phyloP scores from a whole-genome alignment of 2,797 vertebrate genomes.

The Pristis pectinata region DNA sequence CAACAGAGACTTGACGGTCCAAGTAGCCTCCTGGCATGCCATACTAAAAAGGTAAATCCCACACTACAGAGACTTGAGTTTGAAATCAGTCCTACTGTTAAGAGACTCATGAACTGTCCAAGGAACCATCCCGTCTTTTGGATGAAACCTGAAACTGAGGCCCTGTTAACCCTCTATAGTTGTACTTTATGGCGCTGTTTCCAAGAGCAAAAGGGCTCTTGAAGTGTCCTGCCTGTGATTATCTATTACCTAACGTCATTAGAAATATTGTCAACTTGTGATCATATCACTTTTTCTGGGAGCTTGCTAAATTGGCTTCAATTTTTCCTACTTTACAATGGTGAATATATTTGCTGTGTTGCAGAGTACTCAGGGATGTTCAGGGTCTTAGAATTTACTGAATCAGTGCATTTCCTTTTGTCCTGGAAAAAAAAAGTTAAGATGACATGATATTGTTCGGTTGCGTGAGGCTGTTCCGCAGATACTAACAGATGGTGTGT shows the following conservation, averaged over 20 bases:
- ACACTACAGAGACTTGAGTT: not conserved
- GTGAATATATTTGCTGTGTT: not conserved
- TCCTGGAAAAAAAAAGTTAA: not conserved
- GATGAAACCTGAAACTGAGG: not conserved
- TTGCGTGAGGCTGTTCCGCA: not conserved
- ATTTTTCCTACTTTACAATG: not conserved
- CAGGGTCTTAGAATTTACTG: not conserved
- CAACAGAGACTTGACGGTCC: too few relatives aligned
- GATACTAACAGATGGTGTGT: not conserved
- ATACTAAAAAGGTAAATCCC: too few relatives aligned
- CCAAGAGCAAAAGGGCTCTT: not conserved
- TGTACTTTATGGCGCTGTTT: not conserved
- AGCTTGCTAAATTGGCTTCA: not conserved
- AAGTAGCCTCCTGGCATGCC: too few relatives aligned
- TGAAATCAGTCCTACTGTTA: too few relatives aligned
- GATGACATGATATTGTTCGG: not conserved
- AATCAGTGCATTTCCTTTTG: not conserved
- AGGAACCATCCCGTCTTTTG: not conserved
- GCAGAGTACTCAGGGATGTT: not conserved
- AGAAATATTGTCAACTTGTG: not conserved
- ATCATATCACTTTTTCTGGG: not conserved
- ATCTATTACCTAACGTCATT: not conserved
- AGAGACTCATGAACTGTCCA: not conserved
- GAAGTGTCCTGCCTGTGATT: not conserved
- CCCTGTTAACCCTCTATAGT: too few relatives aligned